Evolutionary conservation across 1,140 invertebrate genomes (phyloP), one percentile per base, ranked within the genome.

Genomic region (Drosophila pectinifera): DNA sequence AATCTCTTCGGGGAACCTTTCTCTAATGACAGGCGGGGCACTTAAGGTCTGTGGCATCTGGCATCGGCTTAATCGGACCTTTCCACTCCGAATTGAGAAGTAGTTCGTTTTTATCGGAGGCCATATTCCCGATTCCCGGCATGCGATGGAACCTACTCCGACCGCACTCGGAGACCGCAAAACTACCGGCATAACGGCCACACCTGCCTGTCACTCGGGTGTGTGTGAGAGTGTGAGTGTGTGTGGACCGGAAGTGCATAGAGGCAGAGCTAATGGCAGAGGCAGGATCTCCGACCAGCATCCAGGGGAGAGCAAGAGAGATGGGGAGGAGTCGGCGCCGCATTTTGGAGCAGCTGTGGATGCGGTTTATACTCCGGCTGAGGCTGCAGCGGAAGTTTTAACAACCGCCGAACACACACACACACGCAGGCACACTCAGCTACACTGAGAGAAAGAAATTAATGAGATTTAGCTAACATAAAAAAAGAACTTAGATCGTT

Each of bases 381-480:
- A 68, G 67, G 80, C 75, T 70, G 80, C 67, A 70, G 69, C 80
- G 80, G 80, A 83, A 83, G 80, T 83, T 83, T 83, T 83, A 83
- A 70, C 73, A 77, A 70, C 64, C 67, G 73, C 56, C 54, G 36
- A 18, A 72, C 58, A 64, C 55, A 61, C 22, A 80, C 28, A 59
- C 51, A 57, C 6, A 57, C 26, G 31, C 26, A 41, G 16, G n/a
- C n/a, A n/a, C n/a, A n/a, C n/a, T n/a, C n/a, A 20, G 3, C n/a
- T n/a, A 13, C 34, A 73, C 54, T 22, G 24, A 49, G 41, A 39
- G 5, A 42, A 61, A 41, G 11, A 7, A 4, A 11, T 10, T 7
- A 20, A 28, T 39, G 11, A 22, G 5, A 14, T 16, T 24, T 10
- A 11, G 2, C 8, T 3, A 14, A 14, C n/a, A 26, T 14, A 11